A percentile compares a stretch with the other conserved stretches of the same genome.
Evolutionary conservation across 2,888 invertebrate genomes (phyloP).

Genomic region (Drosophila neutralis): DNA sequence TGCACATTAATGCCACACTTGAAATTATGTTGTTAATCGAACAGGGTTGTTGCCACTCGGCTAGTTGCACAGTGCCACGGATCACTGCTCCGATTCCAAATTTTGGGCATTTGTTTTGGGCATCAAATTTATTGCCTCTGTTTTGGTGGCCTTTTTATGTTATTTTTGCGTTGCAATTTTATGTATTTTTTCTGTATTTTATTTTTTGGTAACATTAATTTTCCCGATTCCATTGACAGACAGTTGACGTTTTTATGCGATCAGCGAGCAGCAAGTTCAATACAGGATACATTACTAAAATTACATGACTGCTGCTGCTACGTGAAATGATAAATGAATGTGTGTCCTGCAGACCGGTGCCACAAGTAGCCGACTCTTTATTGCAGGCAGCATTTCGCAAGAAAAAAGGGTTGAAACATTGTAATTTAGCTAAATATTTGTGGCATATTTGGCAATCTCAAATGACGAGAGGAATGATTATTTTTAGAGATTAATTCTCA

Average conservation of each 20-base stretch:
- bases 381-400: not conserved
- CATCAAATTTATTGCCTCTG: conserved; percentile 67
- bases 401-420: conserved; percentile 8
- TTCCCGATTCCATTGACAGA: conserved; percentile 66
- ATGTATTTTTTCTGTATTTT: conserved; percentile 48
- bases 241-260: conserved; percentile 70
- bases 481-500: not conserved
- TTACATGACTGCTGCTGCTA: conserved; percentile 58
- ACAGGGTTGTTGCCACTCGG: conserved; percentile 32
- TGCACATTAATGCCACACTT: conserved; percentile 77
- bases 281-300: conserved; percentile 65
- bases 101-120: conserved; percentile 46
- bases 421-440: conserved; percentile 1
- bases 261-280: conserved; percentile 26
- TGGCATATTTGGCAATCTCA: not conserved
- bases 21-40: conserved; percentile 79
- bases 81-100: conserved; percentile 19
- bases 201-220: conserved; percentile 65
- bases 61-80: conserved; percentile 7
- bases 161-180: conserved; percentile 78
- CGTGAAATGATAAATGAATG: conserved; percentile 63
- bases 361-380: not conserved
- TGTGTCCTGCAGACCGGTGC: not conserved
- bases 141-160: conserved; percentile 74
- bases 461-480: not conserved